Conservation (phyloP, 2,888 invertebrate genomes). For the Formica aserva region DNA sequence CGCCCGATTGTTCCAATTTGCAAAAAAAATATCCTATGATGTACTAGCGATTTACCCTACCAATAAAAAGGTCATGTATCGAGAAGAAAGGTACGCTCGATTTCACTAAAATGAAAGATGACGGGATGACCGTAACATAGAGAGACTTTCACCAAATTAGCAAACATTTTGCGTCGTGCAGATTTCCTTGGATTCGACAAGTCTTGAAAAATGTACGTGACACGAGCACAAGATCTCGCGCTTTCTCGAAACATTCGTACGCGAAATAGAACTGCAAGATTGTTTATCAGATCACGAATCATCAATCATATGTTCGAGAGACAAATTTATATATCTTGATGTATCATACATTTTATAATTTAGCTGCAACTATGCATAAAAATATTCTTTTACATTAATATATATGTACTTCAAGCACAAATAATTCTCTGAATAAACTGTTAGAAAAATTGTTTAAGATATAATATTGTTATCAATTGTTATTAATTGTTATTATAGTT, state of each 20-base stretch:
- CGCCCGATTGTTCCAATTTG: background rate
- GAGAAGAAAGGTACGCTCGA: conserved; percentile 33
- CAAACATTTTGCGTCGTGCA: conserved; percentile 26
- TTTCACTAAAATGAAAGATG: conserved; percentile 46
- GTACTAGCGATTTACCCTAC: background rate
- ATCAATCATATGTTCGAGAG: background rate
- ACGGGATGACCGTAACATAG: background rate
- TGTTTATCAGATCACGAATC: conserved; percentile 1
- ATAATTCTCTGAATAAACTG: background rate
- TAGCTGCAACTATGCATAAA: conserved; percentile 1
- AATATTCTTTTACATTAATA: no score
- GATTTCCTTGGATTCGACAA: conserved; percentile 8
- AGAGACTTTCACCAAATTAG: conserved; percentile 63
- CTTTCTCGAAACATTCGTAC: conserved; percentile 1
- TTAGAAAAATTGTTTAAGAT: background rate
- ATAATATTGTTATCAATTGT: conserved; percentile 6
- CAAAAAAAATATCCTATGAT: background rate
- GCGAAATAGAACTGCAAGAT: background rate
- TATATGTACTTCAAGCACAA: background rate
- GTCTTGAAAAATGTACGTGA: background rate
- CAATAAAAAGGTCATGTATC: conserved; percentile 17
- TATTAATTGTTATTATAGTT: background rate
- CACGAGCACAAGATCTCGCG: conserved; percentile 1
- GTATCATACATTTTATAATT: background rate
- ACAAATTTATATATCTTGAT: background rate